Evolutionary conservation across 2,113 vertebrate genomes (phyloP).

Genomic region (Glaucomys volans): DNA sequence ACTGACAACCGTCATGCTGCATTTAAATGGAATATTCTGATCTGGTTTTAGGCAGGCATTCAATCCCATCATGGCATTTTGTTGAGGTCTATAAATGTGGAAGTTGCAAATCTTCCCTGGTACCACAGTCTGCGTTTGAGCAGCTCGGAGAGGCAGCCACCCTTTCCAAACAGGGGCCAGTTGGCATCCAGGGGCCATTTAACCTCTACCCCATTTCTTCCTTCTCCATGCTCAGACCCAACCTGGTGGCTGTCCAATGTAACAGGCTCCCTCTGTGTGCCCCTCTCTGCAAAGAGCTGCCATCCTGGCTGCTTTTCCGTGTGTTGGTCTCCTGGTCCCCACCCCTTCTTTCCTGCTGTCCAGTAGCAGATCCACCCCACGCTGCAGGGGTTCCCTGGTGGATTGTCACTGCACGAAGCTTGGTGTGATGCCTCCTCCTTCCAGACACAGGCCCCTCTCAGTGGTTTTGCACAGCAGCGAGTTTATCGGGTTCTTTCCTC

Average conservation of each 20-base stretch:
- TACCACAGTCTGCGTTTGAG: neutral
- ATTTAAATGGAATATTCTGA: neutral
- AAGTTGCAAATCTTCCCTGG: neutral
- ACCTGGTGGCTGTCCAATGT: neutral
- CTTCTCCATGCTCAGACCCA: neutral
- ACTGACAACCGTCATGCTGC: neutral
- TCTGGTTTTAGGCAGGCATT: neutral
- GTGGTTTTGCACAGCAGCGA: rapidly evolving
- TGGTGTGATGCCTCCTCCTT: rapidly evolving
- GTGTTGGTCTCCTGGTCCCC: rapidly evolving
- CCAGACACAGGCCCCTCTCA: neutral
- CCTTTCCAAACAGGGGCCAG: neutral
- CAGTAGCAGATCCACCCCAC: neutral
- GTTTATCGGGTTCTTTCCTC: rapidly evolving
- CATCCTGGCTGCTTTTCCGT: neutral
- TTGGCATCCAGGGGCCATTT: neutral
- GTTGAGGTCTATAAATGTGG: neutral
- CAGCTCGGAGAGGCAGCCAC: neutral
- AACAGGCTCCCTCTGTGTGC: neutral
- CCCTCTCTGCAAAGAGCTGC: neutral
- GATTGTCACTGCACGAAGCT: neutral
- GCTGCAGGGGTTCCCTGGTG: neutral
- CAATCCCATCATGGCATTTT: rapidly evolving
- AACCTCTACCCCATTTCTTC: neutral
- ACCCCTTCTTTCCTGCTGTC: neutral